A percentile compares a stretch with the other conserved stretches of the same genome.
Conservation (phyloP, 2,797 vertebrate genomes). For the Anguilla obscura region DNA sequence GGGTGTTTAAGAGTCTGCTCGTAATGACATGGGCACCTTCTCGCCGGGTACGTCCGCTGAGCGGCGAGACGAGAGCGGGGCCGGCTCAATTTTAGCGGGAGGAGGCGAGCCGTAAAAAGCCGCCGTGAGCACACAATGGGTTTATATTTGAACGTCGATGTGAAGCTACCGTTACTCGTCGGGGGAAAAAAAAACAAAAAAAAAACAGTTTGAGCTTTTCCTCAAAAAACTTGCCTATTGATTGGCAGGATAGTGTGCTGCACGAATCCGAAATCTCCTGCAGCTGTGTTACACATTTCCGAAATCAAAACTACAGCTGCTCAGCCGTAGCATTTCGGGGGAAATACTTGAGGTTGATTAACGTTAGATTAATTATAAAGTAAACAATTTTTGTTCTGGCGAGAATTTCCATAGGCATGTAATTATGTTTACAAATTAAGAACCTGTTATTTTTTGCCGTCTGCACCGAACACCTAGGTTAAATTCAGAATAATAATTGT, state of each 20-base stretch:
- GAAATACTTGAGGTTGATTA: slow-evolving; percentile 23
- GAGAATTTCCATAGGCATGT: slow-evolving; percentile 20
- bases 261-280: neutral
- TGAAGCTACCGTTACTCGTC: slow-evolving; percentile 15
- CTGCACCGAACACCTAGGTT: neutral
- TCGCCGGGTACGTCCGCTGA: slow-evolving; percentile 27
- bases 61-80: neutral
- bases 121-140: neutral
- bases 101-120: neutral
- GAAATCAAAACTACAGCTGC: slow-evolving; percentile 20
- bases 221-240: slow-evolving; percentile 7
- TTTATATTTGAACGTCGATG: neutral
- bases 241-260: slow-evolving; percentile 18
- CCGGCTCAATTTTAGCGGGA: slow-evolving; percentile 4
- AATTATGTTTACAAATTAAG: slow-evolving; percentile 27
- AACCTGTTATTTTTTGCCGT: slow-evolving; percentile 26
- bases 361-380: slow-evolving; percentile 25
- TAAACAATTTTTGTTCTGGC: slow-evolving; percentile 24
- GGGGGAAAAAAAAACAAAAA: neutral
- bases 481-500: neutral
- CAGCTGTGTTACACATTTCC: slow-evolving; percentile 1
- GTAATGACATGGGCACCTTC: slow-evolving; percentile 48
- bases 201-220: slow-evolving; percentile 11
- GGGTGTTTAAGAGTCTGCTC: slow-evolving; percentile 54
- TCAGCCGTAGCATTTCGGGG: neutral